These are phyloP conservation scores for Brachyhypopomus occidentalis DNA, from an alignment of 2,113 vertebrate genomes.

Conservation along the genomic window DNA sequence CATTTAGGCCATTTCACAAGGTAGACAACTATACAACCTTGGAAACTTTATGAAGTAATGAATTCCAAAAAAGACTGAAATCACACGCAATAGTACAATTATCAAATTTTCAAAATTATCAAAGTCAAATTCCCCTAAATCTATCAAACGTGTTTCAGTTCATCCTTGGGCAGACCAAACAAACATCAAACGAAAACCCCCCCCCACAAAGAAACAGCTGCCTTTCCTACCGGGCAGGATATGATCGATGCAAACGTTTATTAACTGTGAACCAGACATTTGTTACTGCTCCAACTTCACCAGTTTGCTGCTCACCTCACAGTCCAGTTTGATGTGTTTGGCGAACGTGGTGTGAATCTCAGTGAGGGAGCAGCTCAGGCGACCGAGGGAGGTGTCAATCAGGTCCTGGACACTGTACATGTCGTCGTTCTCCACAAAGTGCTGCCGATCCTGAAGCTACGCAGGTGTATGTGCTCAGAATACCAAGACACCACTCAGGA, in stretches of 20 bases:
- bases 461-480: slow-evolving; percentile 15
- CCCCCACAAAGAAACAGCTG: too few species aligned
- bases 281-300: too few species aligned
- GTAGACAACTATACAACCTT: not conserved
- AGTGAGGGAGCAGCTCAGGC: slow-evolving; percentile 89
- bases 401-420: slow-evolving; percentile 99
- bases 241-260: not conserved
- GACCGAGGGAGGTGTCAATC: slow-evolving; percentile 86
- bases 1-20: not conserved
- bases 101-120: too few species aligned
- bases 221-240: too few species aligned
- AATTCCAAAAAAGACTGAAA: not conserved
- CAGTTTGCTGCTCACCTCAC: slow-evolving; percentile 80
- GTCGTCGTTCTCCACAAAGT: slow-evolving; percentile 98
- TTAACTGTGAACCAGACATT: not conserved
- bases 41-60: not conserved
- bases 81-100: too few species aligned
- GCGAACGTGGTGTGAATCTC: slow-evolving; percentile 97
- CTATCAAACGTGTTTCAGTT: too few species aligned
- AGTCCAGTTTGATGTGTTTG: slow-evolving; percentile 99
- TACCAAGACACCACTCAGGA: too few species aligned
- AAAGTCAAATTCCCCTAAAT: too few species aligned
- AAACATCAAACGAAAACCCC: too few species aligned
- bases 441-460: slow-evolving; percentile 95
- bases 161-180: too few species aligned